Percentiles rank a stretch among this genome's conserved stretches.
phyloP scores from a whole-genome alignment of 2,797 vertebrate genomes.

The Gymnothorax javanicus region DNA sequence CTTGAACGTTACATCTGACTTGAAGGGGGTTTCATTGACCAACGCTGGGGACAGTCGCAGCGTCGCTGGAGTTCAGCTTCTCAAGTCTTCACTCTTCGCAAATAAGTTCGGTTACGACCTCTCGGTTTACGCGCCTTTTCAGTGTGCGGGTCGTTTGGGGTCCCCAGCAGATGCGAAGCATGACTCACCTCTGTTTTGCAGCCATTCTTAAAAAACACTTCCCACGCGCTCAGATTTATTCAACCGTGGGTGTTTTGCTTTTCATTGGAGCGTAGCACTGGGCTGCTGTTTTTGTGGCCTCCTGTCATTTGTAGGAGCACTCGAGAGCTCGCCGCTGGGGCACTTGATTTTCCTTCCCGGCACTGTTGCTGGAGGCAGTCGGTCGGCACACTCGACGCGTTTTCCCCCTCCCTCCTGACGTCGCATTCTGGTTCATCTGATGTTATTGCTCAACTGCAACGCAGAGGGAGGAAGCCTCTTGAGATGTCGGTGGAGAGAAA shows the following conservation, averaged over 20 bases:
- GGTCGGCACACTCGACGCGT: neutral
- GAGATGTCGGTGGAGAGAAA: neutral
- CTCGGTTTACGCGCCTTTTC: no score
- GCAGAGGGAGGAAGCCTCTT: constrained; percentile 27
- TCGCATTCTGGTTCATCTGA: constrained; percentile 9
- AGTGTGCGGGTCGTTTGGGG: neutral
- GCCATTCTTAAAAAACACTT: neutral
- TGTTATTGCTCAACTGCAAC: constrained; percentile 18
- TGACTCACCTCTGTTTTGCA: neutral
- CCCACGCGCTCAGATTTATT: neutral
- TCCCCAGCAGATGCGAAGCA: neutral
- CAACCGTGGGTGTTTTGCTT: neutral
- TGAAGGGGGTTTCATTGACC: no score
- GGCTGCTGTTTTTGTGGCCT: neutral
- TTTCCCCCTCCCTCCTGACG: neutral
- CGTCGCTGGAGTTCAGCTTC: no score
- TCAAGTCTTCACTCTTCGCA: no score
- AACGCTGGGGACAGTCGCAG: no score
- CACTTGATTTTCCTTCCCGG: neutral
- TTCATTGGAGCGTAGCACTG: neutral
- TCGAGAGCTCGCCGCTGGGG: neutral
- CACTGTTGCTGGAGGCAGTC: neutral
- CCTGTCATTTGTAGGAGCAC: neutral
- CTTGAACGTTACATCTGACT: no score
- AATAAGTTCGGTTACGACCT: no score